Base-by-base conservation (phyloP, 2,113 vertebrate species). In the Lathamus discolor region DNA sequence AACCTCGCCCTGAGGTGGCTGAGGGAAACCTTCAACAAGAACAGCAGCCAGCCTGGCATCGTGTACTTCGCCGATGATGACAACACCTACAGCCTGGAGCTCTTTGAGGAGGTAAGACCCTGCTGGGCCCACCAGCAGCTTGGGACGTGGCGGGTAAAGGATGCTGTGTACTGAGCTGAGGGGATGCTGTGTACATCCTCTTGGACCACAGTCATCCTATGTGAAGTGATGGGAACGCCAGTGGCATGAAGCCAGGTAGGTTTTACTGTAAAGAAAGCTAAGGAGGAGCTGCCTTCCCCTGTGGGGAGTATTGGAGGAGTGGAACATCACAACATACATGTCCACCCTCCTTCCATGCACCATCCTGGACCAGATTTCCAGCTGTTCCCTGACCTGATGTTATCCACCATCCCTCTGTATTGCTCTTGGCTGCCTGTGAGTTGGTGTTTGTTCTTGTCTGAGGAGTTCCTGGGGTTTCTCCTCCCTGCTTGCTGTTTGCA, bases 1-100 rank as follows among this genome's bases (percentile, higher is more conserved):
- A 99, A 99, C 96, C 98, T 99, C 86, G 99, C 99, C 11, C 97
- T 99, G 80, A 97, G 99, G 29, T 99, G 99, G 99, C 98, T 99
- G 64, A 97, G 99, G 62, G 99, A 99, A 98, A 99, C 99, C 48
- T 99, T 99, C 95, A 98, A 98, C 33, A 97, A 97, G 76, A 99
- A 99, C 96, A 98, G 95, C 98, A 99, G 98, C 95, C 99, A 99
- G 95, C 98, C 98, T 0, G 99, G 99, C 12, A 98, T 99, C 11
- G 98, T 99, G 82, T 99, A 99, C 96, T 99, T 99, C 17, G 99
- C 99, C 0, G 99, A 99, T 1, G 99, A 99, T 0, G 99, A 99
- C 95, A 99, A 99, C 97, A 99, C 99, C 20, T 99, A 99, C 98
- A 99, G 99, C 91, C 97, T 99, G 98, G 99, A 99, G 98, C 98